Conservation (phyloP, 2,888 invertebrate species). For the Nebria brevicollis region DNA sequence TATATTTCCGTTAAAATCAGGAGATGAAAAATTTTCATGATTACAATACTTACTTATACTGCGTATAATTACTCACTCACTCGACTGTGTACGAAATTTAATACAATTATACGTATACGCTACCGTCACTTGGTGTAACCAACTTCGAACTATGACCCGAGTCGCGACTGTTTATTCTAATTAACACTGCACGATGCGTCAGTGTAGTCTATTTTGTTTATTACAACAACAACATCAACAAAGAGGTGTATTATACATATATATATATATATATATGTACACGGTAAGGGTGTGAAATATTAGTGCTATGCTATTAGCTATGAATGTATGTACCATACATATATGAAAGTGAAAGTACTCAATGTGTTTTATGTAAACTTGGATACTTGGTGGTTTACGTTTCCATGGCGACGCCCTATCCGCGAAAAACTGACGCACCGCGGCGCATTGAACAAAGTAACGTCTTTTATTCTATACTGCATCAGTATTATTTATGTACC, state of each 20-base stretch:
- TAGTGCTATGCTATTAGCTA: too few species aligned
- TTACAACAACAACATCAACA: too few species aligned
- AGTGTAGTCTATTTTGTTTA: neutral
- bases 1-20: too few species aligned
- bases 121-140: too few species aligned
- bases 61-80: neutral
- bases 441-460: neutral
- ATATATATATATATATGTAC: conserved; percentile 2
- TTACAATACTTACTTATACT: conserved; percentile 12
- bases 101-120: neutral
- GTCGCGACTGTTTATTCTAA: too few species aligned
- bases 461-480: neutral
- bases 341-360: neutral
- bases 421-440: conserved; percentile 5
- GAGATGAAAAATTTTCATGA: too few species aligned
- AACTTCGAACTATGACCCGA: too few species aligned
- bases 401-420: conserved; percentile 28
- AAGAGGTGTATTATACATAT: neutral
- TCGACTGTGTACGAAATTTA: too few species aligned
- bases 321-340: neutral
- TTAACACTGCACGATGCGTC: too few species aligned
- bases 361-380: neutral
- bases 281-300: neutral
- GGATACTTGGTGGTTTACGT: conserved; percentile 8
- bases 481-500: neutral